phyloP scores from a whole-genome alignment of 2,888 invertebrate species.

The Pseudolycoriella hygida region DNA sequence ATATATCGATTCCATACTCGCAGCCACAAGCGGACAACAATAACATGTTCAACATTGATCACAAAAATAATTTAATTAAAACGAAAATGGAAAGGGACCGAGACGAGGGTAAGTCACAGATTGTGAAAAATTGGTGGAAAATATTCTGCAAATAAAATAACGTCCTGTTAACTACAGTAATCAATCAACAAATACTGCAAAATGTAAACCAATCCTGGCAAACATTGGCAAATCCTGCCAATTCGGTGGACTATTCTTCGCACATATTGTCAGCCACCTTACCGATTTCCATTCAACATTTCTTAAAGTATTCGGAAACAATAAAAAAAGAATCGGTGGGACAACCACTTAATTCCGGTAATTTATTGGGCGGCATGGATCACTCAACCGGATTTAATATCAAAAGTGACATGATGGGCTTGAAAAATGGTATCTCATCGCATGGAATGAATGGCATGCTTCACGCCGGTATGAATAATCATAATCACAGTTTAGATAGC shows the following conservation, averaged over 20 bases:
- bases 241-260: slow-evolving; percentile 30
- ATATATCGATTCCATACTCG: slow-evolving; percentile 30
- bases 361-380: slow-evolving; percentile 16
- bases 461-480: slow-evolving; percentile 19
- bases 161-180: slow-evolving; percentile 13
- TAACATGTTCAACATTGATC: slow-evolving; percentile 28
- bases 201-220: slow-evolving; percentile 26
- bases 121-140: too few relatives aligned
- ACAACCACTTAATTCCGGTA: slow-evolving; percentile 21
- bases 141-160: too few relatives aligned
- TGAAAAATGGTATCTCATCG: slow-evolving; percentile 15
- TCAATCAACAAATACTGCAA: slow-evolving; percentile 30
- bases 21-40: slow-evolving; percentile 29
- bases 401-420: slow-evolving; percentile 18
- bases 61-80: slow-evolving; percentile 28
- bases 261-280: slow-evolving; percentile 30
- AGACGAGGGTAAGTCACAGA: slow-evolving; percentile 25
- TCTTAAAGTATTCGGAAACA: slow-evolving; percentile 30
- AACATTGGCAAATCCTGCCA: slow-evolving; percentile 48
- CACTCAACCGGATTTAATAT: slow-evolving; percentile 19
- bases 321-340: slow-evolving; percentile 28
- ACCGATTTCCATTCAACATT: slow-evolving; percentile 31
- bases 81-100: slow-evolving; percentile 30
- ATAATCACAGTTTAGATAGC: slow-evolving; percentile 14
- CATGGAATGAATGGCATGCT: slow-evolving; percentile 18